Conservation (phyloP, 2,113 vertebrate species). For the Serinus canaria region DNA sequence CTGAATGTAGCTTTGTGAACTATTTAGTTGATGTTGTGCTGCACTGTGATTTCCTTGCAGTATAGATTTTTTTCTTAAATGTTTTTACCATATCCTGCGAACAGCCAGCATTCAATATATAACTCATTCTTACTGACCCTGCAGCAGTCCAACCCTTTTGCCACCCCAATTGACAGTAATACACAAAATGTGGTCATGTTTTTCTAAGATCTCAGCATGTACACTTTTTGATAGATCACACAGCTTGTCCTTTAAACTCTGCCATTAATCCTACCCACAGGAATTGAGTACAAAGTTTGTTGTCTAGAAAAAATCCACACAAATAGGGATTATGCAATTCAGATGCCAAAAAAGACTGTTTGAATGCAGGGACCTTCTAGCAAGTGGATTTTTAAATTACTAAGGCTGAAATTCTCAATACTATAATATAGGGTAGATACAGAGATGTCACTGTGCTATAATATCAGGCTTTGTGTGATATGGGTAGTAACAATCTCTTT, state of each 20-base stretch:
- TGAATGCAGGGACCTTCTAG: neutral
- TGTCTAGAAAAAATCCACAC: constrained; percentile 2
- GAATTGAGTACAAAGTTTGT: neutral
- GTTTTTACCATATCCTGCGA: neutral
- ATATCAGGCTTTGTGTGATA: neutral
- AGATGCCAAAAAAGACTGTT: neutral
- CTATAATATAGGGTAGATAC: neutral
- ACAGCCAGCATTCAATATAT: neutral
- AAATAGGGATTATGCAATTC: constrained; percentile 17
- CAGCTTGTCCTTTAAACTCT: constrained; percentile 62
- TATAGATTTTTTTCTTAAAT: neutral
- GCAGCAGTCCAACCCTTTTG: constrained; percentile 20
- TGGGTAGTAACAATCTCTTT: neutral
- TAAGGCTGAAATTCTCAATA: neutral
- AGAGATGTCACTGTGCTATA: neutral
- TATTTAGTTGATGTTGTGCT: neutral
- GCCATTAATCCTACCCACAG: constrained; percentile 55
- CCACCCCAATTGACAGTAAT: neutral
- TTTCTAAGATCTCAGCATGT: constrained; percentile 45
- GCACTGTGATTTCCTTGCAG: neutral
- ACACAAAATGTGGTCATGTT: constrained; percentile 32
- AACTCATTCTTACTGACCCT: neutral
- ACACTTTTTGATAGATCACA: constrained; percentile 47
- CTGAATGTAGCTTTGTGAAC: neutral
- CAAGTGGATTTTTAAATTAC: neutral